A percentile compares a stretch with the other conserved stretches of the same genome.
Conservation (phyloP, 2,888 invertebrate genomes). For the Tetramorium bicarinatum region DNA sequence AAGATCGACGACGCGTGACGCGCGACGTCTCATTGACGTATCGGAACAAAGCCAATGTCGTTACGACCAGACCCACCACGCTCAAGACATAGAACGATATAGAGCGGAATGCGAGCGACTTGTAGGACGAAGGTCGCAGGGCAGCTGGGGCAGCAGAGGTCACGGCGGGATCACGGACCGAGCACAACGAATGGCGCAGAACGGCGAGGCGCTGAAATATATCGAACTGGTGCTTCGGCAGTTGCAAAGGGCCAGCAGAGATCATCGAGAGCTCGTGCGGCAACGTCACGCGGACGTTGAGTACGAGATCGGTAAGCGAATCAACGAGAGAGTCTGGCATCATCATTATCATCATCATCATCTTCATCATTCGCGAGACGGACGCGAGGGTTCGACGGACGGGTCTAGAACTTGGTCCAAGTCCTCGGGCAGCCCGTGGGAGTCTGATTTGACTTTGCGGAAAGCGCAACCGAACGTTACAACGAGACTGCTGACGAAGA, state of each 20-base stretch:
- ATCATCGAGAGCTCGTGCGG: constrained; percentile 80
- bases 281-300: constrained; percentile 70
- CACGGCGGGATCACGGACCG: constrained; percentile 47
- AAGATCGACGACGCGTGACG: constrained; percentile 54
- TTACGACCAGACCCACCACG: constrained; percentile 30
- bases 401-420: constrained; percentile 30
- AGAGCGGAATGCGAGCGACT: constrained; percentile 62
- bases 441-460: constrained; percentile 25
- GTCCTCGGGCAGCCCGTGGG: constrained; percentile 26
- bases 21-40: constrained; percentile 26
- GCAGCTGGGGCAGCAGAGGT: constrained; percentile 5
- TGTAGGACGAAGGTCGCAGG: constrained; percentile 26
- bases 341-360: constrained; percentile 6
- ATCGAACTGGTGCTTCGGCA: constrained; percentile 81
- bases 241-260: constrained; percentile 80
- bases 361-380: not conserved
- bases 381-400: constrained; percentile 13
- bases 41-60: constrained; percentile 30
- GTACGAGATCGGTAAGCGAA: constrained; percentile 27
- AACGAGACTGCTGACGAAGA: constrained; percentile 63
- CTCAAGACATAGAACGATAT: constrained; percentile 25
- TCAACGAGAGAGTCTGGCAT: constrained; percentile 26
- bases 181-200: constrained; percentile 66
- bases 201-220: constrained; percentile 78
- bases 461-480: constrained; percentile 49